Evolutionary conservation across 2,113 vertebrate species (phyloP).

Genomic region (Cephalophus harveyi): DNA sequence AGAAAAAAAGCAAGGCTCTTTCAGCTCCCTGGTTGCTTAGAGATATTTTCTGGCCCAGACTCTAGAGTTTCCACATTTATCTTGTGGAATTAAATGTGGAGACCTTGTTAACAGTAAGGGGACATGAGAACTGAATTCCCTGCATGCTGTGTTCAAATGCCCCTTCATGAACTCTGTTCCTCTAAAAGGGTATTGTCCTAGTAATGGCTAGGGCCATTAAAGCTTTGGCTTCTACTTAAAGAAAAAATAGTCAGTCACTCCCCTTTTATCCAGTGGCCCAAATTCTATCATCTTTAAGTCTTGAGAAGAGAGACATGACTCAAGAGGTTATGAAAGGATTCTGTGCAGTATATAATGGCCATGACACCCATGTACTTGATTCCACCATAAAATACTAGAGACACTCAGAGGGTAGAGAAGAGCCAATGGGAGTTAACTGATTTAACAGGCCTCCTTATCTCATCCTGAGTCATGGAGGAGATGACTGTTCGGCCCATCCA

Average conservation of each 20-base stretch:
- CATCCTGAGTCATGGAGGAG: background rate
- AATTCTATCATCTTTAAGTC: background rate
- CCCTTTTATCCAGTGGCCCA: background rate
- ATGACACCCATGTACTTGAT: background rate
- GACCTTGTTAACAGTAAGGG: background rate
- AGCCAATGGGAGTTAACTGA: background rate
- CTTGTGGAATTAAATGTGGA: background rate
- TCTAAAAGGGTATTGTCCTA: background rate
- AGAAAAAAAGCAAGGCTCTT: background rate
- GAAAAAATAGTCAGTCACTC: background rate
- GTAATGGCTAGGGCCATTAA: background rate
- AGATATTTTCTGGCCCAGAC: slow-evolving; percentile 16
- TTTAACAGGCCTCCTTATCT: background rate
- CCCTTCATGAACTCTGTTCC: background rate
- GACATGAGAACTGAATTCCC: background rate
- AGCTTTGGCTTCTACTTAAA: background rate
- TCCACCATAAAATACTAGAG: background rate
- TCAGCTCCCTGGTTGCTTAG: slow-evolving; percentile 9
- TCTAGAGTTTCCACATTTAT: background rate
- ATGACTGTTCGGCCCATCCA: background rate
- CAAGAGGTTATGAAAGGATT: background rate
- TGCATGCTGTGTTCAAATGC: background rate
- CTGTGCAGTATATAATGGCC: background rate
- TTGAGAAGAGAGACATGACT: background rate
- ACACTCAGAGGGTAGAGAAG: background rate